Percentiles rank a stretch among this genome's conserved stretches.
Evolutionary conservation across 2,888 invertebrate genomes (phyloP).

Genomic region (Eueremaeus valkanovi): DNA sequence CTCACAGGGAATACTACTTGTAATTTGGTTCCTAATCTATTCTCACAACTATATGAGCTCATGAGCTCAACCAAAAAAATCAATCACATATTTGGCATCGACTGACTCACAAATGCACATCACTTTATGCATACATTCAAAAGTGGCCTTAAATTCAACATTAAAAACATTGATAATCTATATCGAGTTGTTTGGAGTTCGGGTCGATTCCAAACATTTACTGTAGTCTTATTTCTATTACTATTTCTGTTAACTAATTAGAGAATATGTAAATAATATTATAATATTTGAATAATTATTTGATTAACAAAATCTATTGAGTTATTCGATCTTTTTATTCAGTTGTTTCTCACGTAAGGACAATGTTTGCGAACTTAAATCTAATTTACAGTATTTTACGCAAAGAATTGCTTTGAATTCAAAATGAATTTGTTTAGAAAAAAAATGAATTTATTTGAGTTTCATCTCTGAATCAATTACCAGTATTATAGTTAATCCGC

Average conservation of each 20-base stretch:
- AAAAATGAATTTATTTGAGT: too few species aligned
- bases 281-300: neutral
- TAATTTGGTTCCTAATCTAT: conserved; percentile 34
- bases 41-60: neutral
- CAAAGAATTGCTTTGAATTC: too few species aligned
- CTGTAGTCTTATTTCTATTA: too few species aligned
- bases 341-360: too few species aligned
- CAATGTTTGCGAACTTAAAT: too few species aligned
- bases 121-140: neutral
- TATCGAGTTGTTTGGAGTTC: neutral
- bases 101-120: neutral
- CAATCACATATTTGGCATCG: conserved; percentile 24
- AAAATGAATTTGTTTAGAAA: too few species aligned
- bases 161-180: neutral
- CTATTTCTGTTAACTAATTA: too few species aligned
- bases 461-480: too few species aligned
- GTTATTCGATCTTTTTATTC: too few species aligned
- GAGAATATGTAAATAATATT: too few species aligned
- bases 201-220: neutral
- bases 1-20: conserved; percentile 18
- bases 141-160: neutral
- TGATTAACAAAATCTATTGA: neutral
- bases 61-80: conserved; percentile 21
- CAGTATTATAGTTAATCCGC: too few species aligned
- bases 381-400: too few species aligned